These are phyloP conservation scores for Amniataba percoides DNA, from an alignment of 2,797 vertebrate species.

Conservation along the genomic window DNA sequence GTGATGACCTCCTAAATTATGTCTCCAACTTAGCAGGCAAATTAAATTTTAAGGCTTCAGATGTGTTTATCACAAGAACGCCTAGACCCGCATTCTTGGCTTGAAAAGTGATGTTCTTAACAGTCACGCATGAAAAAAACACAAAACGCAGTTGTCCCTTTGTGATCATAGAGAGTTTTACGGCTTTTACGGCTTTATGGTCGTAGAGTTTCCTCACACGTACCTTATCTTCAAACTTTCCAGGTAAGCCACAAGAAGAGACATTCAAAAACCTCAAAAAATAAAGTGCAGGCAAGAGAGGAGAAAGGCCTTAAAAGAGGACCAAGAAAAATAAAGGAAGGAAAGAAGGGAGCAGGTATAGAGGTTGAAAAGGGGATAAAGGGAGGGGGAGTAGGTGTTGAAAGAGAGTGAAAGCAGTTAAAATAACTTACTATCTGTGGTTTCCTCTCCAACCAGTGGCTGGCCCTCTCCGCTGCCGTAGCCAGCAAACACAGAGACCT, in stretches of 20 bases:
- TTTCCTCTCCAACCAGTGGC: slow-evolving; percentile 92
- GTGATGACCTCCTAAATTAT: slow-evolving; percentile 1
- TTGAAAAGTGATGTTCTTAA: slow-evolving; percentile 18
- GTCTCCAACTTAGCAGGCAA: slow-evolving; percentile 9
- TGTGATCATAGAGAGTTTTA: slow-evolving; percentile 29
- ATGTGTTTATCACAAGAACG: slow-evolving; percentile 30
- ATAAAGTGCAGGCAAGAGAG: background rate
- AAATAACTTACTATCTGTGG: slow-evolving; percentile 91
- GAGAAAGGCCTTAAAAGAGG: background rate
- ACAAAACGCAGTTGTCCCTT: background rate
- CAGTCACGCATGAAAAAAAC: slow-evolving; percentile 10
- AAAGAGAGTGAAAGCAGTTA: slow-evolving; percentile 52
- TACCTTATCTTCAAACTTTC: slow-evolving; percentile 38
- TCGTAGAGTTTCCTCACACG: slow-evolving; percentile 39
- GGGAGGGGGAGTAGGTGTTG: background rate
- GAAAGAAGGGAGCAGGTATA: background rate
- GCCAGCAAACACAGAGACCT: slow-evolving; percentile 91
- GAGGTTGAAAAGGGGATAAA: background rate
- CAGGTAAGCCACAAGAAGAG: background rate
- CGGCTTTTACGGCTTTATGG: slow-evolving; percentile 21
- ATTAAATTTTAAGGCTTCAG: slow-evolving; percentile 26
- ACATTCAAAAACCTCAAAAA: slow-evolving; percentile 4
- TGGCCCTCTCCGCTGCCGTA: slow-evolving; percentile 93
- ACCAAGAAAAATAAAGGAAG: background rate
- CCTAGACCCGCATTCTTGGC: slow-evolving; percentile 20